Evolutionary conservation across 2,888 invertebrate genomes (phyloP), one percentile per base, ranked within the genome.

Genomic region (Eurytoma adleriae): DNA sequence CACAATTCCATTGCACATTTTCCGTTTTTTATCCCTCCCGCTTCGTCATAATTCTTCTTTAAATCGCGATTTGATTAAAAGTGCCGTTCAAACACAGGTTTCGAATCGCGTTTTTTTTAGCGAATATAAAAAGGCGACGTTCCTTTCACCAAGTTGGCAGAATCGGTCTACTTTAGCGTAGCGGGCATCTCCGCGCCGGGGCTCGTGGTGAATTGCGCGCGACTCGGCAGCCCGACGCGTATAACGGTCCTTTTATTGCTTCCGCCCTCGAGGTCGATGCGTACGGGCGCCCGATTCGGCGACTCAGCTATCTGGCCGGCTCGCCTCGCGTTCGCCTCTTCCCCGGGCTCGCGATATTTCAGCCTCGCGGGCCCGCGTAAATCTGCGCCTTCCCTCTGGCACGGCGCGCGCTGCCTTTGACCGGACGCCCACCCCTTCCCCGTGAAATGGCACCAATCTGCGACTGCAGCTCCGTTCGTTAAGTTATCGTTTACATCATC

Each of bases 231-330:
- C 62, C 64, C 50, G 40, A 14, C 62, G 16, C 62, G 56, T 68
- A 52, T 68, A 68, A 27, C 67, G 66, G 48, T 64, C 54, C 78
- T 59, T 57, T 59, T 71, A 78, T 78, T 78, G 67, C 78, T 67
- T 67, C 59, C 66, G 71, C 66, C 67, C 30, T 27, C 30, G 62
- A 69, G 52, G 54, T 54, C 62, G 62, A 56, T 56, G 54, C 52
- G 40, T 73, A 56, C 56, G 64, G 64, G 56, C 73, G 14, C 54
- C n/a, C 54, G 54, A 14, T 14, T 14, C 54, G 54, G 54, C 64
- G 48, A 64, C n/a, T 48, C 64, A 40, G 48, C 59, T 74, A 67
- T 67, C 50, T 27, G 27, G 27, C 18, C 16, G 18, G 18, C 40
- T 27, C 27, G 30, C 59, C 54, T 56, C 66, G 71, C 71, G 62